Base-by-base conservation (phyloP, 2,888 invertebrate genomes). In the Drosophila macrospina region DNA sequence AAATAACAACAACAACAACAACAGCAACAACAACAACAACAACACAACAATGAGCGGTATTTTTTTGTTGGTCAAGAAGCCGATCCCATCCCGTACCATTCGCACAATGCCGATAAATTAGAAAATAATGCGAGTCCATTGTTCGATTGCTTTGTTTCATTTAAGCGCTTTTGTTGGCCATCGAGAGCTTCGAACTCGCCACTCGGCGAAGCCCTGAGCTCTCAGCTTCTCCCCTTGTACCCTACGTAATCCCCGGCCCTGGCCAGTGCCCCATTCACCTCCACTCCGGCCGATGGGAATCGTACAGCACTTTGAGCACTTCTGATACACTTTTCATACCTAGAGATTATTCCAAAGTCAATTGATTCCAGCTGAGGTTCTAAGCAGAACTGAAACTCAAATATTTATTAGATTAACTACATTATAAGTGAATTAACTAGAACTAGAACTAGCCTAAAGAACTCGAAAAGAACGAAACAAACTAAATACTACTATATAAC, bases 91-190 rank as follows among this genome's bases (percentile, higher is more conserved):
- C 62, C 34, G 69, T 69, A 56, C 51, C 61, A 62, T 67, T 67
- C 68, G 68, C 64, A 78, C 75, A 89, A 89, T 89, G 88, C 79
- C 82, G 81, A 88, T 89, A 89, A 89, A 89, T 89, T 89, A 89
- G 89, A 89, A 86, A 83, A 89, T 89, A 89, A 89, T 89, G 88
- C 85, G 89, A 82, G 64, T 71, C 87, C 89, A 89, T 89, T 89
- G 89, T 89, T 78, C 80, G 78, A 42, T 57, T 68, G 80, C 88
- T 89, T 86, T 87, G 80, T 86, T 89, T 89, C 86, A 83, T 83
- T 88, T 89, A 75, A 88, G 80, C 80, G 81, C 88, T 86, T 89
- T 82, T 85, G 86, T 85, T 81, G 68, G 78, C 44, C 77, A 65
- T 41, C 48, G 68, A 74, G 52, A 47, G 52, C 41, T 63, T 34